Evolutionary conservation across 1,140 invertebrate genomes (phyloP), one percentile per base, ranked within the genome.

Genomic region (Uloborus diversus): DNA sequence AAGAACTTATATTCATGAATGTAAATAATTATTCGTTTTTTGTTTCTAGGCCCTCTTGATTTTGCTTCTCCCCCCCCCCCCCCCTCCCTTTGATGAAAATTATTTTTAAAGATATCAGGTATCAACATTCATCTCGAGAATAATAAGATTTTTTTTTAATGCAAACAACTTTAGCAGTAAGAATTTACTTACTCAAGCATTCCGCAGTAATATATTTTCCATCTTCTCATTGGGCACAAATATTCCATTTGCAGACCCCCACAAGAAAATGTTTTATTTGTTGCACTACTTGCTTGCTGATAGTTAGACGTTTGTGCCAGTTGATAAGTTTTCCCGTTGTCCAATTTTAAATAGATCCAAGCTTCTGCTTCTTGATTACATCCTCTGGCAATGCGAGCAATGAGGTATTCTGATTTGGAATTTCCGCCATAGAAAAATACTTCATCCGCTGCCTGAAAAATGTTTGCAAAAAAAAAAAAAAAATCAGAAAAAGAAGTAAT

Each of bases 371-470:
- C 28, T 9, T 51, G 2, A 20, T 80, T 51, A 1, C n/a, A 13
- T 0, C 9, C 27, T n/a, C 78, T 69, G 1, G 66, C 14, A 17
- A 80, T 23, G n/a, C 65, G 51, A 11, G 47, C 32, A 1, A 64
- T 17, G 1, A 80, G 14, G n/a, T 20, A 62, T 37, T 80, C 65
- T 3, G 57, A 62, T 23, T 69, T 69, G 20, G 78, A 80, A 30
- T 80, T 80, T 0, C 69, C 66, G 13, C 78, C 78, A 37, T 80
- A 80, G 23, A 80, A 61, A 35, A 80, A 70, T 25, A 80, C 25
- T 30, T 80, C 65, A 35, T 80, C 78, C 1, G 25, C 35, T 35
- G 20, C 32, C 69, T 69, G 27, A 30, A 73, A 73, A 23, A n/a
- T n/a, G n/a, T n/a, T n/a, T n/a, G n/a, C n/a, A n/a, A n/a, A n/a